phyloP scores from a whole-genome alignment of 2,888 invertebrate genomes.

The Rhorus exstirpatorius region DNA sequence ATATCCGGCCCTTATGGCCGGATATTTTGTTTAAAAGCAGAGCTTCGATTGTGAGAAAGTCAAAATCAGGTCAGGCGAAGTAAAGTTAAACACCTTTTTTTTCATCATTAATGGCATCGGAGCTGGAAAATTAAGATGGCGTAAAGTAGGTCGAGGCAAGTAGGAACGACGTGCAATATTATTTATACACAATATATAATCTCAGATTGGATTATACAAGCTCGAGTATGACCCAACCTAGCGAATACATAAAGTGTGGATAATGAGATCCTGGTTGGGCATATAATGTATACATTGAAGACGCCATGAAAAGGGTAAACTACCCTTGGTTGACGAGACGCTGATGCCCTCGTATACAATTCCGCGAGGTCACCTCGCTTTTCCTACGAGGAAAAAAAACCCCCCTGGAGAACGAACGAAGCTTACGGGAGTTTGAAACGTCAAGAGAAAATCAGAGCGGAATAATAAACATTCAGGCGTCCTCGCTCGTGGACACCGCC shows the following conservation, averaged over 20 bases:
- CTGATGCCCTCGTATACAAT: slow-evolving; percentile 6
- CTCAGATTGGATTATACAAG: slow-evolving; percentile 53
- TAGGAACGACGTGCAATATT: slow-evolving; percentile 9
- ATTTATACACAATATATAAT: slow-evolving; percentile 27
- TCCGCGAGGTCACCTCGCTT: slow-evolving; percentile 13
- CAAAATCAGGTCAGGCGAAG: slow-evolving; percentile 24
- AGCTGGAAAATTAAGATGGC: slow-evolving; percentile 19
- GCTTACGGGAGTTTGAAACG: background rate
- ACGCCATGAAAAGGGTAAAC: slow-evolving; percentile 1
- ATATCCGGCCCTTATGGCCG: too few species aligned
- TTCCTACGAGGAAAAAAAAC: slow-evolving; percentile 19
- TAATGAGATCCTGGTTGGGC: slow-evolving; percentile 69
- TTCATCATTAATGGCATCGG: slow-evolving; percentile 20
- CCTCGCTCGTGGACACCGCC: slow-evolving; percentile 15
- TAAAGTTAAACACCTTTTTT: background rate
- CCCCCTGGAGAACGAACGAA: background rate
- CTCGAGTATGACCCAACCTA: slow-evolving; percentile 48
- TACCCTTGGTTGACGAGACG: slow-evolving; percentile 18
- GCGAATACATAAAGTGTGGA: slow-evolving; percentile 58
- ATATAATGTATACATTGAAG: slow-evolving; percentile 39
- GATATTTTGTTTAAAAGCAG: too few species aligned
- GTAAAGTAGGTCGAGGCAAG: slow-evolving; percentile 55
- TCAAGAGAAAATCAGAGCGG: slow-evolving; percentile 26
- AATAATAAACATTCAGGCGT: slow-evolving; percentile 47
- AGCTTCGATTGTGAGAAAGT: too few species aligned